Conservation (phyloP, 2,888 invertebrate genomes). For the Cryptus armator region DNA sequence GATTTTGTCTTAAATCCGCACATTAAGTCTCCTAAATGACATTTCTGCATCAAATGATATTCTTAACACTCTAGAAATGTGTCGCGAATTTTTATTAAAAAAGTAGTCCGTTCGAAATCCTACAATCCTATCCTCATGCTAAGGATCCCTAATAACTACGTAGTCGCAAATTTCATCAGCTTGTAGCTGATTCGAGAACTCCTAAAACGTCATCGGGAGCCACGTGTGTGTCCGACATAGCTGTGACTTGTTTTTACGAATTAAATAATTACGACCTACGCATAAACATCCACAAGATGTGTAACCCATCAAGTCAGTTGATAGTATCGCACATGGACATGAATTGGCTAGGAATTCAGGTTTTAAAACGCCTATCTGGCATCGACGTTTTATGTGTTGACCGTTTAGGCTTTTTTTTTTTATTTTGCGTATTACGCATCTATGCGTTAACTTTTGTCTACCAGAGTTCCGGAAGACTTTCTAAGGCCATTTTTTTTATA, state of each 20-base stretch:
- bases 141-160: background rate
- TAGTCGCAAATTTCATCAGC: background rate
- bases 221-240: constrained; percentile 53
- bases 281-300: background rate
- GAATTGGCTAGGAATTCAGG: constrained; percentile 6
- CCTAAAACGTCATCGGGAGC: constrained; percentile 2
- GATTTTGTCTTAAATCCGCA: no score
- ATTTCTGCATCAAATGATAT: no score
- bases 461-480: background rate
- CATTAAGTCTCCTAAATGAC: no score
- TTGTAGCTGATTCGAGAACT: background rate
- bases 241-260: constrained; percentile 59
- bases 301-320: background rate
- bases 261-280: constrained; percentile 34
- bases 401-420: background rate
- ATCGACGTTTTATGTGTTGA: background rate
- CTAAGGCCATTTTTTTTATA: background rate
- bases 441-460: background rate
- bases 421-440: background rate
- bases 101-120: no score
- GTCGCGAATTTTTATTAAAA: no score
- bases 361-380: constrained; percentile 7
- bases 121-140: no score
- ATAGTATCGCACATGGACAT: background rate
- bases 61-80: no score